Conservation (phyloP, 2,113 vertebrate genomes). For the Sinocyclocheilus maitianheensis region DNA sequence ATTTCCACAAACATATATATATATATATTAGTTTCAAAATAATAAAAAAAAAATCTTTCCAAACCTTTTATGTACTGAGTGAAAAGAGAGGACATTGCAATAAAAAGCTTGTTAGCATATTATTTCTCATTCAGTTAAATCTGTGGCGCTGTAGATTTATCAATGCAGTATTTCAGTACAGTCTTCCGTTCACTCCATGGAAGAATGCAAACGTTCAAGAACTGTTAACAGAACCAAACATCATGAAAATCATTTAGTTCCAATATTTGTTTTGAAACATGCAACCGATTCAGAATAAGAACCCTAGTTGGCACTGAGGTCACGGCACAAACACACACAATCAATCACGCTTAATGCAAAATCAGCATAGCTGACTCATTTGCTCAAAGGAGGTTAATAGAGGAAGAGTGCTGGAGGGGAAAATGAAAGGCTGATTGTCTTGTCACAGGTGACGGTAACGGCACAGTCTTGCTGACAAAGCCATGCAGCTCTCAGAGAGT, state of each 20-base stretch:
- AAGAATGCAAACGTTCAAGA: background rate
- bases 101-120: too few species aligned
- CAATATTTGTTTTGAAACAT: background rate
- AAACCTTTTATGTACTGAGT: too few species aligned
- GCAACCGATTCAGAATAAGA: background rate
- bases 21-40: too few species aligned
- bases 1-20: too few species aligned
- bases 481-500: slow-evolving; percentile 16
- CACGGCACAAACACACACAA: background rate
- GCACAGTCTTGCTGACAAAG: slow-evolving; percentile 48
- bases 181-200: background rate
- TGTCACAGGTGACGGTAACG: slow-evolving; percentile 25
- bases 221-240: background rate
- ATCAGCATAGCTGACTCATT: slow-evolving; percentile 23
- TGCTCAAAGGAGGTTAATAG: slow-evolving; percentile 2
- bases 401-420: background rate
- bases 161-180: background rate
- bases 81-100: too few species aligned
- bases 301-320: background rate
- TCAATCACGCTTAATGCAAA: slow-evolving; percentile 2
- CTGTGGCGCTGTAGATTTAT: too few species aligned
- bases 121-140: too few species aligned
- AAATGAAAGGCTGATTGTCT: slow-evolving; percentile 37
- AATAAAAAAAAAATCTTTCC: too few species aligned
- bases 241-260: background rate